Evolutionary conservation across 23 tunicate genomes (phyloP), one percentile per base, ranked within the genome.

Genomic region (Phallusia fumigata): DNA sequence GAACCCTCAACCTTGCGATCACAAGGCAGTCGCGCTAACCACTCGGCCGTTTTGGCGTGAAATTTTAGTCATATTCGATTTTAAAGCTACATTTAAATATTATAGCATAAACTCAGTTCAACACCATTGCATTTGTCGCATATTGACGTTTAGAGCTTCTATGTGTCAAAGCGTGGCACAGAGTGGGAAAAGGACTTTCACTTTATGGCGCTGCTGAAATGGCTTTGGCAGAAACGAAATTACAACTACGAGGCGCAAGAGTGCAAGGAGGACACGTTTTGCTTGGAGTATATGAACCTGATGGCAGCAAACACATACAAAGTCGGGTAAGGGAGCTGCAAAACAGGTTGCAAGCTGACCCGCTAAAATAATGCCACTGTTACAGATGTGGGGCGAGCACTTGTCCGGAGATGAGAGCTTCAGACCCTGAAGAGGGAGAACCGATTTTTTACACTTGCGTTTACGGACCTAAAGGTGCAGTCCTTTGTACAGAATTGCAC

Each of bases 261-360:
- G 3, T 58, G 69, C 69, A 58, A 58, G 69, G 28, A 58, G 3
- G 69, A 58, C 16, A 24, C 69, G 5, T 58, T 21, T 24, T 58
- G 69, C 13, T 58, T 58, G 69, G 69, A 58, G 13, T 58, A 58
- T 24, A 21, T 58, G 28, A 58, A 58, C 13, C 69, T 58, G 26
- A 58, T 58, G 69, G 69, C 69, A 22, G 69, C 69, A 58, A 58
- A 58, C 28, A 58, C 69, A 58, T 58, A 58, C 28, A 58, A 58
- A 58, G 28, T 58, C 3, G 69, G 69, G 69, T 58, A 58, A 58
- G 1, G 3, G 11, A 58, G 28, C 28, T 58, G 26, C 11, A 8
- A 21, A 24, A 13, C 28, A 22, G 13, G 28, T 1, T 58, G 28
- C 28, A 8, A 21, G 28, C 28, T 58, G 3, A 24, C 1, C 26